A percentile compares a stretch with the other conserved stretches of the same genome.
These are phyloP conservation scores for Scaptomyza tumidula DNA, from an alignment of 2,888 invertebrate species.

Conservation along the genomic window DNA sequence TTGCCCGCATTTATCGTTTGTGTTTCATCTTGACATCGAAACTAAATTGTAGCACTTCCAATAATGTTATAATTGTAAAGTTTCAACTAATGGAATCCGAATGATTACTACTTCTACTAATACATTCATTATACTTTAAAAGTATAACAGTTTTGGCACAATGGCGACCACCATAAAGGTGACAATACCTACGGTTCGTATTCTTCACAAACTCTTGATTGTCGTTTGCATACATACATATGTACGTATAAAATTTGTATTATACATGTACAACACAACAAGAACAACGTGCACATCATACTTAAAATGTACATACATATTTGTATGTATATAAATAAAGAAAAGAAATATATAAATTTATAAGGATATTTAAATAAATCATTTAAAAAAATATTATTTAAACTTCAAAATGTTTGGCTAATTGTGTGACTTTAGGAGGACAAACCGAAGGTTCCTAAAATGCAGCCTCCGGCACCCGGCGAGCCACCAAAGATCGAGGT, in stretches of 20 bases:
- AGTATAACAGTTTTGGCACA: neutral
- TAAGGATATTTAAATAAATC: neutral
- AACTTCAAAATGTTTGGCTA: neutral
- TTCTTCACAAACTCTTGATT: too few relatives aligned
- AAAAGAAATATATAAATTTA: neutral
- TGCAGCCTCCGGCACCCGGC: constrained; percentile 87
- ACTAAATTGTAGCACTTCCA: neutral
- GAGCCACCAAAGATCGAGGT: constrained; percentile 94
- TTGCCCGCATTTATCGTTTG: constrained; percentile 17
- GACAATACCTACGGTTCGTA: constrained; percentile 49
- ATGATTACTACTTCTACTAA: neutral
- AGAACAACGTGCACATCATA: too few relatives aligned
- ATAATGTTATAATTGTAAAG: constrained; percentile 10
- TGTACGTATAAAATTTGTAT: neutral
- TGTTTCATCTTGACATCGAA: constrained; percentile 6
- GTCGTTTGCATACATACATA: neutral
- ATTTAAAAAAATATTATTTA: neutral
- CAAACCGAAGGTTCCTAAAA: constrained; percentile 87
- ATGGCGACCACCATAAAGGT: constrained; percentile 61
- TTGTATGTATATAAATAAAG: too few relatives aligned
- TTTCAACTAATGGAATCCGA: neutral
- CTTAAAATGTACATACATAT: too few relatives aligned
- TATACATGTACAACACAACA: too few relatives aligned
- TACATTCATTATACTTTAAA: neutral
- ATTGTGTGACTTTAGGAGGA: constrained; percentile 71